Evolutionary conservation across 2,888 invertebrate genomes (phyloP).

Genomic region (Hemistola chrysoprasaria): DNA sequence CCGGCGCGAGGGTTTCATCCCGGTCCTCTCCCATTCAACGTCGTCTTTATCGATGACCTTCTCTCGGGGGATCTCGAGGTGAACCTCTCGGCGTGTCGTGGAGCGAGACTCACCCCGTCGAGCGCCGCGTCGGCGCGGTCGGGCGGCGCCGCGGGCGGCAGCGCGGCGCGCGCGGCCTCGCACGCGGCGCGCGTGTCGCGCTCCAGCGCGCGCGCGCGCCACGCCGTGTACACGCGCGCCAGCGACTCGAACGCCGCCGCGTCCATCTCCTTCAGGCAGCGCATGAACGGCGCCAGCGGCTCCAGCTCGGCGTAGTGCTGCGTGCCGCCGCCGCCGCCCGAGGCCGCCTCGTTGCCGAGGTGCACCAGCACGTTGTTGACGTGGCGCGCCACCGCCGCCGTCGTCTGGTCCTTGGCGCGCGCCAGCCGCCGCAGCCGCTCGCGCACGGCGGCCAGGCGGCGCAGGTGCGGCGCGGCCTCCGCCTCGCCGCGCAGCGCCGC

Average conservation of each 20-base stretch:
- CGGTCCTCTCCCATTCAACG: too few relatives aligned
- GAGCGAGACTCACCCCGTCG: constrained; percentile 31
- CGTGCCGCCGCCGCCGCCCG: constrained; percentile 55
- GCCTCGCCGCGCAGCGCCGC: constrained; percentile 40
- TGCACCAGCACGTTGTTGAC: constrained; percentile 97
- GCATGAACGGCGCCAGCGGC: constrained; percentile 95
- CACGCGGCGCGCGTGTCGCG: constrained; percentile 91
- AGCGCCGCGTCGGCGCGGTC: constrained; percentile 48
- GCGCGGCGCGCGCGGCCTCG: constrained; percentile 85
- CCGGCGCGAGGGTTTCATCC: too few relatives aligned
- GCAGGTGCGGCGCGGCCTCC: constrained; percentile 37
- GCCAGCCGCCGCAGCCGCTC: constrained; percentile 56
- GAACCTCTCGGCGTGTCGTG: too few relatives aligned
- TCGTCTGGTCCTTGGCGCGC: constrained; percentile 59
- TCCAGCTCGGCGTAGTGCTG: constrained; percentile 94
- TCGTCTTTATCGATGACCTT: too few relatives aligned
- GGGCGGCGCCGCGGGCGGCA: constrained; percentile 42
- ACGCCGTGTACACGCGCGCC: constrained; percentile 87
- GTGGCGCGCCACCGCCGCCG: constrained; percentile 92
- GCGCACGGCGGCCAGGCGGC: constrained; percentile 55
- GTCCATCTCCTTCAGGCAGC: constrained; percentile 95
- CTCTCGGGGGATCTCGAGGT: too few relatives aligned
- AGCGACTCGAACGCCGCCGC: constrained; percentile 90
- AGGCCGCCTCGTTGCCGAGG: constrained; percentile 85
- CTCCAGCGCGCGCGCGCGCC: constrained; percentile 94